Percentiles rank a stretch among this genome's conserved stretches.
Conservation (phyloP, 2,888 invertebrate genomes). For the Adela reaumurella region DNA sequence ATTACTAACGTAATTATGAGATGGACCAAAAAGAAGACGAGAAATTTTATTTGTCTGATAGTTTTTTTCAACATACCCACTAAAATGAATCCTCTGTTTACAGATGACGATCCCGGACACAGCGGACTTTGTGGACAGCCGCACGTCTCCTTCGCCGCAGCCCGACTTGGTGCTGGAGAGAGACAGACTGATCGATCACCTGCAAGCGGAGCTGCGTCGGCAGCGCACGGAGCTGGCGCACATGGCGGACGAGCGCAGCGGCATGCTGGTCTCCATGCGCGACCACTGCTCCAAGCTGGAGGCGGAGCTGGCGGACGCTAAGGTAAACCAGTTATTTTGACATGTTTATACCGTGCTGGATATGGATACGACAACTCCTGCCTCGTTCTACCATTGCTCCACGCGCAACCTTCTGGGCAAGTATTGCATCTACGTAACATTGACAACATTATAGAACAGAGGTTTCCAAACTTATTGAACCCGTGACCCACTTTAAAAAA, state of each 20-base stretch:
- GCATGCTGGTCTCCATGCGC: constrained; percentile 37
- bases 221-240: constrained; percentile 11
- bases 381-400: too few species aligned
- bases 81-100: neutral
- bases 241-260: constrained; percentile 34
- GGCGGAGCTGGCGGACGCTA: constrained; percentile 29
- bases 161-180: constrained; percentile 55
- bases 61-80: too few species aligned
- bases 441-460: too few species aligned
- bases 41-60: too few species aligned
- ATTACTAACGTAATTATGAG: too few species aligned
- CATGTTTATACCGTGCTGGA: too few species aligned
- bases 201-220: constrained; percentile 70
- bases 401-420: too few species aligned
- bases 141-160: constrained; percentile 33
- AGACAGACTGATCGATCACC: constrained; percentile 74
- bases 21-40: too few species aligned
- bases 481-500: too few species aligned
- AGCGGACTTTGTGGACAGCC: constrained; percentile 26
- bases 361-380: too few species aligned
- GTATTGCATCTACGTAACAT: too few species aligned
- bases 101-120: constrained; percentile 32
- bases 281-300: constrained; percentile 38
- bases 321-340: constrained; percentile 18
- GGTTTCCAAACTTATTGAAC: too few species aligned